These are phyloP conservation scores for Philopedon plagiatum DNA, from an alignment of 2,888 invertebrate species.

Conservation along the genomic window DNA sequence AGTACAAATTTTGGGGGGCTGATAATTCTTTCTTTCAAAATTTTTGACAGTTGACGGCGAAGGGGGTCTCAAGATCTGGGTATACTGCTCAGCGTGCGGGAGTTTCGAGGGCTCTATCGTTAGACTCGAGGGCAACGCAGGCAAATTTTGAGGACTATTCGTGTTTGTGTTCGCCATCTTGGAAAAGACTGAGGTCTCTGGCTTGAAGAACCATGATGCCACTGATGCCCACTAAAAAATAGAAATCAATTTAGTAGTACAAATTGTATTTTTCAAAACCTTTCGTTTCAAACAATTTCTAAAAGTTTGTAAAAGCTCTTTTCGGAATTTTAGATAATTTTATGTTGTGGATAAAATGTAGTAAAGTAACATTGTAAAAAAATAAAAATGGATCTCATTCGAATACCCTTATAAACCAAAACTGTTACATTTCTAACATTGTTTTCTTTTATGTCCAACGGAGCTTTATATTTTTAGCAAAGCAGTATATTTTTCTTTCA, in stretches of 20 bases:
- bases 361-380: too few species aligned
- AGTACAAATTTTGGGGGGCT: constrained; percentile 43
- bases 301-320: too few species aligned
- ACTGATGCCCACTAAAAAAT: constrained; percentile 70
- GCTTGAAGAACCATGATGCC: constrained; percentile 70
- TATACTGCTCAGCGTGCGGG: background rate
- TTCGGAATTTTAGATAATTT: too few species aligned
- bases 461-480: constrained; percentile 8
- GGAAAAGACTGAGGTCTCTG: constrained; percentile 62
- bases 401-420: background rate
- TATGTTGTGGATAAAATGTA: too few species aligned
- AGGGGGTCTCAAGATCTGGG: constrained; percentile 25
- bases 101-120: constrained; percentile 4
- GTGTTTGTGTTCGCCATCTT: constrained; percentile 42
- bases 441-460: constrained; percentile 5
- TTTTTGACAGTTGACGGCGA: constrained; percentile 17
- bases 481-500: constrained; percentile 29
- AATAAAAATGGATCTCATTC: too few species aligned
- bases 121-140: background rate
- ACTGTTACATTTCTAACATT: background rate
- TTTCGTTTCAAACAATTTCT: too few species aligned
- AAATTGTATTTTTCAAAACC: background rate
- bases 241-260: background rate
- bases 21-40: constrained; percentile 32
- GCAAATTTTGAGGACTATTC: constrained; percentile 13